Base-by-base conservation (phyloP, 2,113 vertebrate genomes). In the Aythya baeri region DNA sequence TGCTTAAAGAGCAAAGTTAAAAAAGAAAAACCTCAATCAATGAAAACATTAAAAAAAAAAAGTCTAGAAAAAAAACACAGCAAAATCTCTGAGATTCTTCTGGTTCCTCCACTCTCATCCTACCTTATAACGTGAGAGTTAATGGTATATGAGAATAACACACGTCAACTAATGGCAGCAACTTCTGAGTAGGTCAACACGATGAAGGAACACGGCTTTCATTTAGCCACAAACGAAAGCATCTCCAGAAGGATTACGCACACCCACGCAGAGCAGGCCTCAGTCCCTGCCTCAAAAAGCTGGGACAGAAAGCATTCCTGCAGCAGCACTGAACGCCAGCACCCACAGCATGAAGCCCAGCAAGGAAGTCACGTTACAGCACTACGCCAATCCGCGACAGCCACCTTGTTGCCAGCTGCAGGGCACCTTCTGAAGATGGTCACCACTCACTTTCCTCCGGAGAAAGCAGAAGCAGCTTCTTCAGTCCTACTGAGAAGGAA, bases 331-430 rank as follows among this genome's bases (percentile, higher is more conserved):
- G 17, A 41, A 21, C 1, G 2, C 3, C 57, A 17, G 3, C 7
- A 25, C 31, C 32, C 44, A 46, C 49, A 79, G 59, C 23, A 46
- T 2, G 0, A 0, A 41, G 67, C 14, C 0, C 3, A 27, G 38
- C 67, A 88, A 4, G 6, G 41, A 54, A 11, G 65, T 32, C n/a
- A 59, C 0, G 0, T 12, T 38, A 46, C 2, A 43, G 23, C 6
- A 0, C 13, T 1, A 29, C 5, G 22, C 17, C 32, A 63, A 13
- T 55, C 49, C 0, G 0, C 59, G 22, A 71, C 31, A 78, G 46
- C 31, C 26, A 25, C n/a, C 76, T 8, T 6, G 5, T 17, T 83
- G 46, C 32, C 72, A 80, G 4, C 50, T 43, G 36, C 54, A 83
- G n/a, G 31, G 59, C 36, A 63, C 43, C 36, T 36, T 23, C 32